Evolutionary conservation across 2,797 vertebrate genomes (phyloP).

Genomic region (Sciaenops ocellatus): DNA sequence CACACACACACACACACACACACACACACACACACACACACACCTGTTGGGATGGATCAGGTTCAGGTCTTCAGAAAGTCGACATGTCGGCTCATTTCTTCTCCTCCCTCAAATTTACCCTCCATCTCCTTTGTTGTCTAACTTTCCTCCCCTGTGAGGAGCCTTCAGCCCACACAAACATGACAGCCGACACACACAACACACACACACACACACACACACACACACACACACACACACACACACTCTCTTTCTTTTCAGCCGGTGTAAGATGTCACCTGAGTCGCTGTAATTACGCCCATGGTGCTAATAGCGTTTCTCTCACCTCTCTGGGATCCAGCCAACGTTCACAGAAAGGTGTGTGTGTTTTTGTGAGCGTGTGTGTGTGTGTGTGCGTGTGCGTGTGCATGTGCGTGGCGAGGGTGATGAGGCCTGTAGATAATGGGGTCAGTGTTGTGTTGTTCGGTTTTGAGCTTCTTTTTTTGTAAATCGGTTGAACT

Average conservation of each 20-base stretch:
- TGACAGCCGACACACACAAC: conserved; percentile 56
- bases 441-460: conserved; percentile 55
- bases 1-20: conserved; percentile 33
- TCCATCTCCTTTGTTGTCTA: conserved; percentile 78
- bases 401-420: not conserved
- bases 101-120: conserved; percentile 77
- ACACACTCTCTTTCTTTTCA: conserved; percentile 39
- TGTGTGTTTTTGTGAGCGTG: conserved; percentile 54
- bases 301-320: conserved; percentile 86
- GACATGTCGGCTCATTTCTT: conserved; percentile 77
- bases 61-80: conserved; percentile 72
- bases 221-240: conserved; percentile 36
- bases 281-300: conserved; percentile 86
- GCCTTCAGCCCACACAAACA: conserved; percentile 72
- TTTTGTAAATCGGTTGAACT: conserved; percentile 55
- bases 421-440: conserved; percentile 45
- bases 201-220: conserved; percentile 43
- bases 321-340: conserved; percentile 74
- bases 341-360: conserved; percentile 55
- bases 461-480: conserved; percentile 56
- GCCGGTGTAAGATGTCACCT: conserved; percentile 83
- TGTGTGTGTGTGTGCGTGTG: conserved; percentile 16
- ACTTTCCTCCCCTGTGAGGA: conserved; percentile 75
- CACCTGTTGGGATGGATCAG: conserved; percentile 70
- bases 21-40: conserved; percentile 43